Base-by-base conservation (phyloP, 2,797 vertebrate species). In the Paguma larvata region DNA sequence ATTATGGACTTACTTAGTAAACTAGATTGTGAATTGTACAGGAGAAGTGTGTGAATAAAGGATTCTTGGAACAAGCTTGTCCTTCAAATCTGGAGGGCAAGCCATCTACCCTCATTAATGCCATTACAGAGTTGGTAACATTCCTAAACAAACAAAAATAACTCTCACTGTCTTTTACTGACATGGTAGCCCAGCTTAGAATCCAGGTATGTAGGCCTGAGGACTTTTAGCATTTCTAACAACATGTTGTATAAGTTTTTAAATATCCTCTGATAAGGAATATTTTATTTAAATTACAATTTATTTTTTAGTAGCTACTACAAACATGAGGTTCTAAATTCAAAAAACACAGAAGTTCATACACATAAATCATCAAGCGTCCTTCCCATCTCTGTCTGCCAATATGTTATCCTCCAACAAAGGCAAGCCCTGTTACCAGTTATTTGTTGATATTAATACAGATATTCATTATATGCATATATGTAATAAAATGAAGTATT, bases 201-300 rank as follows among this genome's bases (percentile, higher is more conserved):
- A 46, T 48, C 48, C 14, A 91, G 34, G 32, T 46, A 51, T 92
- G 53, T 72, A 65, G 44, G 51, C 72, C 38, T 73, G 38, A 73
- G 53, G 32, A 85, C 7, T 72, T 96, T 72, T 16, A 92, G 5
- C 56, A 80, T 93, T 85, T 51, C 41, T 62, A 82, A 75, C 51
- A 80, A 91, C 3, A 79, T 72, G 32, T 62, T 8, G 12, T 85
- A 30, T 79, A 72, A 67, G 89, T 25, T 80, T 82, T 89, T 46
- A 96, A 56, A 92, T 79, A 67, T 34, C 32, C 19, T 89, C 18
- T 83, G 59, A 87, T 73, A 89, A 79, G 44, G 19, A 12, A 85
- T 85, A 91, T 72, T 87, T 88, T 67, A 73, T 67, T 89, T 82
- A 82, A 38, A 86, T 88, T 78, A 68, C 78, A 32, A 78, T 70